Conservation (phyloP, 2,113 vertebrate species). For the Bucco capensis region DNA sequence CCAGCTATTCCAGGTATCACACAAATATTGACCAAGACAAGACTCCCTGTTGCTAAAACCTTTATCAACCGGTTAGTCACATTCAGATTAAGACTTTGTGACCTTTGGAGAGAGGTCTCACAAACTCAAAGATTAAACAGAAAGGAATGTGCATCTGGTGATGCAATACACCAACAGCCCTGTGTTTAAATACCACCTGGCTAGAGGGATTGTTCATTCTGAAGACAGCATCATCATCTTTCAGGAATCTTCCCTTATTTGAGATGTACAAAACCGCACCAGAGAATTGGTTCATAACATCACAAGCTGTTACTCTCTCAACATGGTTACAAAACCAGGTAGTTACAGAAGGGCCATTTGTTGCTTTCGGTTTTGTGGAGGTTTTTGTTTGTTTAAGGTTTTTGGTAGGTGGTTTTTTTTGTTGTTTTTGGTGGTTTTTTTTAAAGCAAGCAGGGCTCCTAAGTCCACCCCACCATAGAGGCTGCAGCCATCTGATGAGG, state of each 20-base stretch:
- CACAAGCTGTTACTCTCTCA: not conserved
- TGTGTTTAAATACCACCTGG: not conserved
- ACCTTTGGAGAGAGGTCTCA: not conserved
- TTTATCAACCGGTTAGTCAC: not conserved
- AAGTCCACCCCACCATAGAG: not conserved
- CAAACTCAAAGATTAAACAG: conserved; percentile 1
- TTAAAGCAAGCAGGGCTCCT: not conserved
- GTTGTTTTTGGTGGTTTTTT: too few relatives aligned
- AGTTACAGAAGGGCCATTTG: not conserved
- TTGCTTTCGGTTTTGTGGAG: not conserved
- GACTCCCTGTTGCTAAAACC: not conserved
- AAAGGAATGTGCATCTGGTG: not conserved
- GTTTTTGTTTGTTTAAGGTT: not conserved
- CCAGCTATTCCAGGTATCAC: not conserved
- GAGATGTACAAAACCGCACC: not conserved
- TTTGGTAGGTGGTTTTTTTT: not conserved
- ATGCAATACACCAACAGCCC: not conserved
- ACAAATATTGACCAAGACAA: not conserved
- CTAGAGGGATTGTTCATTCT: not conserved
- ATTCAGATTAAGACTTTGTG: not conserved
- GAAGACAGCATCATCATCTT: not conserved
- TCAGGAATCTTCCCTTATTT: not conserved
- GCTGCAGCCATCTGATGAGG: not conserved
- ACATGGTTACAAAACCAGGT: not conserved
- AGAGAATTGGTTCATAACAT: not conserved